Evolutionary conservation across 2,888 invertebrate genomes (phyloP).

Genomic region (Drosophila formosana): DNA sequence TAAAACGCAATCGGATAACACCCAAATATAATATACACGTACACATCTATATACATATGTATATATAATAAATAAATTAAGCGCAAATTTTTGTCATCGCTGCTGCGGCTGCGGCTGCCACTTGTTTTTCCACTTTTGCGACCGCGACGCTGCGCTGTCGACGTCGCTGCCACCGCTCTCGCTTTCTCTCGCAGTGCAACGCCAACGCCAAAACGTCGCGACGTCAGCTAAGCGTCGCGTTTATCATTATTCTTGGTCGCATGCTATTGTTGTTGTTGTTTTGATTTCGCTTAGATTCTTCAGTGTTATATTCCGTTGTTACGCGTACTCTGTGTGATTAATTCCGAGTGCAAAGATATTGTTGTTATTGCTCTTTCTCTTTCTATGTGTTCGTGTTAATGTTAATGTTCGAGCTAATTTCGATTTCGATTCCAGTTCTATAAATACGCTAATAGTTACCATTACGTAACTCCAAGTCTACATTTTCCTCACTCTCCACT

Average conservation of each 20-base stretch:
- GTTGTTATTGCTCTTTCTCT: background rate
- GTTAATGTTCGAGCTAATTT: slow-evolving; percentile 38
- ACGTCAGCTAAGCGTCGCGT: slow-evolving; percentile 12
- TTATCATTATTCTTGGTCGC: slow-evolving; percentile 52
- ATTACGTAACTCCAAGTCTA: slow-evolving; percentile 49
- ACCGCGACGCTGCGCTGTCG: slow-evolving; percentile 31
- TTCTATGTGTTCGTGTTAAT: background rate
- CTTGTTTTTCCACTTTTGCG: slow-evolving; percentile 70
- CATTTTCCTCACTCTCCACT: slow-evolving; percentile 11
- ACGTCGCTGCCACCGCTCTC: slow-evolving; percentile 39
- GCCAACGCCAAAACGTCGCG: slow-evolving; percentile 34
- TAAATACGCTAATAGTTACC: slow-evolving; percentile 51
- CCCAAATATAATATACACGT: slow-evolving; percentile 16
- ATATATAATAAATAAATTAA: slow-evolving; percentile 29
- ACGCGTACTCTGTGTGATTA: slow-evolving; percentile 32
- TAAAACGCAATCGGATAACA: slow-evolving; percentile 25
- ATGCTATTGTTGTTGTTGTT: slow-evolving; percentile 30
- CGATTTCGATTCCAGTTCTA: slow-evolving; percentile 45
- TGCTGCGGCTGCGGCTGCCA: slow-evolving; percentile 42
- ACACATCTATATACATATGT: background rate
- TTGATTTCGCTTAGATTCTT: slow-evolving; percentile 41
- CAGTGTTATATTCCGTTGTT: slow-evolving; percentile 32
- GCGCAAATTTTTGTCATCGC: slow-evolving; percentile 40
- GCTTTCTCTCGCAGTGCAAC: slow-evolving; percentile 63
- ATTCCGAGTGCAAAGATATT: slow-evolving; percentile 23